Evolutionary conservation across 1,140 invertebrate genomes (phyloP), one percentile per base, ranked within the genome.

Genomic region (Bombus confusus): DNA sequence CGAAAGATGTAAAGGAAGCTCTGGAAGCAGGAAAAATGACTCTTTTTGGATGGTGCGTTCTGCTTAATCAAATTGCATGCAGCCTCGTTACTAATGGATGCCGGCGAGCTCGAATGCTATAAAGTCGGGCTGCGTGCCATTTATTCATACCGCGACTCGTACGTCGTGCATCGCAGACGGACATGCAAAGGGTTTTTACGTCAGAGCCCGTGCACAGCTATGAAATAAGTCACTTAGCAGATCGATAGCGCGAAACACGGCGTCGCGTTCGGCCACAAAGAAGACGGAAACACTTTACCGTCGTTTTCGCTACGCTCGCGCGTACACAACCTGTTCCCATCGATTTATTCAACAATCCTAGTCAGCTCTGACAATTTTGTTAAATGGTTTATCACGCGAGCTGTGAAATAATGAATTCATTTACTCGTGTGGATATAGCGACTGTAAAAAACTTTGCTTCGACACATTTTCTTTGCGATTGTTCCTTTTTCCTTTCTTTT

Each of bases 151-250:
- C 57, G 52, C 37, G 34, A 22, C 76, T 78, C 34, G 39, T 80
- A 62, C 68, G 68, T 69, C 31, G 83, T 71, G 77, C 83, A 72
- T n/a, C 52, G 76, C 52, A 31, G 18, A 80, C 52, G 52, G 83
- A 80, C 83, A 80, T 85, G 77, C 77, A 80, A 80, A 80, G 69
- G 31, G 83, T 80, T 85, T 80, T 85, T 80, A 85, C 77, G 77
- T 85, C 57, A 73, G 41, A 52, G 41, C 47, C 57, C 41, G 10
- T 39, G 68, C 64, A 52, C 77, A 68, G 52, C 57, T 52, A 71
- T 80, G 83, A 80, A 80, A 80, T 72, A 80, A 80, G 83, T 80
- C 77, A 80, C 77, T 80, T 73, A 71, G 79, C 66, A 64, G 41
- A 85, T 85, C 83, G 66, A 85, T 80, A 85, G 41, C 39, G 77